A percentile compares a stretch with the other conserved stretches of the same genome.
phyloP scores from a whole-genome alignment of 2,797 vertebrate genomes.

The Melanotaenia boesemani region DNA sequence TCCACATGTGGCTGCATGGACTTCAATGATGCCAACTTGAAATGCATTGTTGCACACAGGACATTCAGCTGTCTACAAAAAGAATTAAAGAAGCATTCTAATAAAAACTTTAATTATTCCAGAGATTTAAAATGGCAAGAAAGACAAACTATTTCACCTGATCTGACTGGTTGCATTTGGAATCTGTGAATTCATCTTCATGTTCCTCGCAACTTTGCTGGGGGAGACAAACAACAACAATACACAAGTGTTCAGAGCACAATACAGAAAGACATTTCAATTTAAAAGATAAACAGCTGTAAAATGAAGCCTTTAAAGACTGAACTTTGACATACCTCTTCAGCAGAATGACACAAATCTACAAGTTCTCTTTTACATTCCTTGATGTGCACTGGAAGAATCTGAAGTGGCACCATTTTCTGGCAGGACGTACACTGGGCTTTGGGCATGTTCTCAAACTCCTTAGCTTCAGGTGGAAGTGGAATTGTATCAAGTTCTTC shows the following conservation, averaged over 20 bases:
- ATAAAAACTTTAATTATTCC: neutral
- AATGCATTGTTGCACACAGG: no score
- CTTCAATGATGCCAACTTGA: neutral
- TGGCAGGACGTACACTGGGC: no score
- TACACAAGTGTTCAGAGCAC: neutral
- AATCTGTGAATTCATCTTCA: neutral
- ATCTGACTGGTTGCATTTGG: neutral
- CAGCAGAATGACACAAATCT: neutral
- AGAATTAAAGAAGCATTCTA: no score
- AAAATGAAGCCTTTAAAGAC: neutral
- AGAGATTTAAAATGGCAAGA: neutral
- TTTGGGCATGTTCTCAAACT: no score
- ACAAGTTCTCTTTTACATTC: neutral
- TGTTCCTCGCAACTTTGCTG: neutral
- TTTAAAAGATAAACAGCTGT: neutral
- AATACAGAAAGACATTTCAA: neutral
- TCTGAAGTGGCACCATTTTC: no score
- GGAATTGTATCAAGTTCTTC: no score
- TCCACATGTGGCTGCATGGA: conserved; percentile 14
- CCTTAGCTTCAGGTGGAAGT: no score
- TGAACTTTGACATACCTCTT: neutral
- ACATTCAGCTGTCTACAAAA: neutral
- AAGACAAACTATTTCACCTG: no score
- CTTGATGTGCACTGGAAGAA: no score
- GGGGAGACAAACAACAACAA: neutral